A percentile compares a stretch with the other conserved stretches of the same genome.
phyloP scores from a whole-genome alignment of 2,888 invertebrate genomes.

The Muschampia plurimacula region DNA sequence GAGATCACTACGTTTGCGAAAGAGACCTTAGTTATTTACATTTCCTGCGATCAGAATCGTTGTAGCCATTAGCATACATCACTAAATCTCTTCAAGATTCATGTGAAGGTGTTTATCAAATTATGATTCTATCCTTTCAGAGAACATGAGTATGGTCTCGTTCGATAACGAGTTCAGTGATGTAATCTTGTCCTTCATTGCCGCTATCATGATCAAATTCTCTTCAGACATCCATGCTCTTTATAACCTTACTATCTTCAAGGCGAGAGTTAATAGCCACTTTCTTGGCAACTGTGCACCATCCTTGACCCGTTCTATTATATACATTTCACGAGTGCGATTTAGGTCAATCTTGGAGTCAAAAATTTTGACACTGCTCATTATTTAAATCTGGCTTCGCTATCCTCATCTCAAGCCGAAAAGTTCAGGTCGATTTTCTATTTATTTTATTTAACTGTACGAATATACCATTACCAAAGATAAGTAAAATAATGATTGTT shows the following conservation, averaged over 20 bases:
- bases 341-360: slow-evolving; percentile 32
- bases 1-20: slow-evolving; percentile 33
- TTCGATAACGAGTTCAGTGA: not conserved
- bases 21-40: slow-evolving; percentile 34
- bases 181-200: slow-evolving; percentile 29
- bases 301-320: slow-evolving; percentile 39
- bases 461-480: not conserved
- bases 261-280: slow-evolving; percentile 38
- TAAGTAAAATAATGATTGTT: slow-evolving; percentile 16
- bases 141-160: not conserved
- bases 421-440: not conserved
- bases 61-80: slow-evolving; percentile 37
- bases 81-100: slow-evolving; percentile 27
- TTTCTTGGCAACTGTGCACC: slow-evolving; percentile 38
- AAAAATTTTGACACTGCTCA: slow-evolving; percentile 12
- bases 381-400: slow-evolving; percentile 36
- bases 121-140: slow-evolving; percentile 18
- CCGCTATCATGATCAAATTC: slow-evolving; percentile 22
- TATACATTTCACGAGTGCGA: slow-evolving; percentile 31
- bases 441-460: not conserved
- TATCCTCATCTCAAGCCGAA: slow-evolving; percentile 44
- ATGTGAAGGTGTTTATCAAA: slow-evolving; percentile 32
- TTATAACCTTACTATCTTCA: slow-evolving; percentile 34
- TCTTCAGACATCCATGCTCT: slow-evolving; percentile 26
- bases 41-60: slow-evolving; percentile 35